These are phyloP conservation scores for Euura saliciscinereae DNA, from an alignment of 1,140 invertebrate species.

Conservation along the genomic window DNA sequence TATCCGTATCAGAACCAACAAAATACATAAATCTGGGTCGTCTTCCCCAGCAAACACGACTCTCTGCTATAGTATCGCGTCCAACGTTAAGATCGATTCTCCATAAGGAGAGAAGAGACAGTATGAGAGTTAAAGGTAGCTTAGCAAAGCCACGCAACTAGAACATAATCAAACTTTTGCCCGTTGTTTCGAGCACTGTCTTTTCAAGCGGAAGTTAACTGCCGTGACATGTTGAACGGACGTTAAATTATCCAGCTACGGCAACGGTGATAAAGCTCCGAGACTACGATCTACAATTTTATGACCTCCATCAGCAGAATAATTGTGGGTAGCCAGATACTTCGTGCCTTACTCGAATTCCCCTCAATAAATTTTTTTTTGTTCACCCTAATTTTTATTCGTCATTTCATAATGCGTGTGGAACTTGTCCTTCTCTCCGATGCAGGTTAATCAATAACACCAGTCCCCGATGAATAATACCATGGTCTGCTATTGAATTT, in stretches of 20 bases:
- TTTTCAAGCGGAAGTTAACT: slow-evolving; percentile 11
- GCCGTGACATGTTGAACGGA: slow-evolving; percentile 12
- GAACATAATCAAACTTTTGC: slow-evolving; percentile 12
- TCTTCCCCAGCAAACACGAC: background rate
- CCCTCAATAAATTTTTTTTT: too few species aligned
- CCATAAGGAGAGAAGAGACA: slow-evolving; percentile 8
- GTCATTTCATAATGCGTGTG: background rate
- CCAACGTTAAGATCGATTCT: slow-evolving; percentile 6
- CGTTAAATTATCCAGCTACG: slow-evolving; percentile 10
- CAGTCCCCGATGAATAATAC: too few species aligned
- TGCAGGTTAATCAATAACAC: too few species aligned
- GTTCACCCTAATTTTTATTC: background rate
- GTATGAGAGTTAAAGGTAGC: background rate
- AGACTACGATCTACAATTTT: slow-evolving; percentile 3
- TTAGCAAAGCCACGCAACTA: slow-evolving; percentile 8
- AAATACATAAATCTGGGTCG: background rate
- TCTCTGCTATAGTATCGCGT: background rate
- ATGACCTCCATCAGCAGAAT: background rate
- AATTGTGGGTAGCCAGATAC: background rate
- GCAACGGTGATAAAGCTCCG: background rate
- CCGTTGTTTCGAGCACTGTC: slow-evolving; percentile 12
- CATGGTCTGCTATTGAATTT: too few species aligned
- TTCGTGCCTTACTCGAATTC: too few species aligned
- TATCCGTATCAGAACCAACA: background rate
- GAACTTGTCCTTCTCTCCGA: too few species aligned